Conservation (phyloP, 2,113 vertebrate species). For the Pongo pygmaeus region DNA sequence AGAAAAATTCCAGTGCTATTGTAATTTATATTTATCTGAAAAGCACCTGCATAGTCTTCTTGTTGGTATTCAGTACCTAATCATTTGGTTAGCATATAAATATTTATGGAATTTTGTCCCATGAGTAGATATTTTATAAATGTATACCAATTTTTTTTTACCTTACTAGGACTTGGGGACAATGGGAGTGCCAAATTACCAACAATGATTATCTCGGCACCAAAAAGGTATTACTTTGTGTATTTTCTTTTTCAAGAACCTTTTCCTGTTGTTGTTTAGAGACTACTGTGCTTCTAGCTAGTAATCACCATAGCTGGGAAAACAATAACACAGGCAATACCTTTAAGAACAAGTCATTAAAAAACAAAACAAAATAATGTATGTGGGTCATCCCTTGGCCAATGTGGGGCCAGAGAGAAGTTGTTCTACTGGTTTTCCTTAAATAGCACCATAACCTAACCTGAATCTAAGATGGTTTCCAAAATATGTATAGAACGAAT, state of each 20-base stretch:
- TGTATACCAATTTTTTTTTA: background rate
- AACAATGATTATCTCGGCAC: background rate
- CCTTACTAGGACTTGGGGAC: background rate
- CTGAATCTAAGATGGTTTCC: constrained; percentile 48
- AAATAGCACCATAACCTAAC: constrained; percentile 60
- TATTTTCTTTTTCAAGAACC: constrained; percentile 34
- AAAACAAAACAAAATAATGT: constrained; percentile 45
- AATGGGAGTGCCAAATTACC: background rate
- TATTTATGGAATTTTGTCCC: constrained; percentile 20
- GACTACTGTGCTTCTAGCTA: constrained; percentile 5
- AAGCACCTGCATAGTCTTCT: constrained; percentile 20
- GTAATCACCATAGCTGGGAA: constrained; percentile 54
- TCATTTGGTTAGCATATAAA: background rate
- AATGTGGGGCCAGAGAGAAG: constrained; percentile 46
- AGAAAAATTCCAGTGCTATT: constrained; percentile 40
- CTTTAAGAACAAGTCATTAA: constrained; percentile 59
- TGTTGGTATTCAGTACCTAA: constrained; percentile 33
- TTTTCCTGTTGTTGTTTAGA: constrained; percentile 54
- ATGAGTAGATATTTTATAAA: constrained; percentile 1
- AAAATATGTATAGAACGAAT: constrained; percentile 57
- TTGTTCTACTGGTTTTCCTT: constrained; percentile 67
- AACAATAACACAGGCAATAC: constrained; percentile 35
- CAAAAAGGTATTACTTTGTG: background rate
- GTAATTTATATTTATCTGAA: constrained; percentile 22
- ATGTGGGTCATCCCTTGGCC: constrained; percentile 71